Base-by-base conservation (phyloP, 2,113 vertebrate species). In the Sisor rabdophorus region DNA sequence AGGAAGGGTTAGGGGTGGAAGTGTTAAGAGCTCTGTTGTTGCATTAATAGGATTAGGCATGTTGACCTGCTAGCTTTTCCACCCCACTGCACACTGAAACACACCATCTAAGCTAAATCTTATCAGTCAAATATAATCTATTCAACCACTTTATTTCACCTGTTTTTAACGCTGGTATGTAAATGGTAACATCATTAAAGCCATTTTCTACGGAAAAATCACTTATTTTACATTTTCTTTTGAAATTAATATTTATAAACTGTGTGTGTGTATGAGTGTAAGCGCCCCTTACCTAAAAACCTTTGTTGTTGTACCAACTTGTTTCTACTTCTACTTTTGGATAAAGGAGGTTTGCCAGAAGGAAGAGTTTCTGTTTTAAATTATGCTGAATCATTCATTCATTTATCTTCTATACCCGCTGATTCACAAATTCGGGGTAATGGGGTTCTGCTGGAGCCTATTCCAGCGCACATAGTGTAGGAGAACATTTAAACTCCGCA, bases 41-140 rank as follows among this genome's bases (percentile, higher is more conserved):
- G 56, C 55, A 59, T 65, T 76, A 77, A 80, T 67, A 68, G 56
- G 69, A 73, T 60, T 32, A 40, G 53, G 67, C 59, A 80, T 59
- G 68, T 68, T 73, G 59, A 77, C 22, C 52, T 50, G 48, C 17
- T 59, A 63, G 19, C 28, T 17, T 52, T 59, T 47, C 26, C 59
- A 50, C 58, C 52, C n/a, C 26, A 71, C 22, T 69, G 22, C 32
- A 56, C 40, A 56, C 32, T 4, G 2, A 19, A 15, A 32, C 17
- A 36, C 4, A 44, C 20, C 32, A 36, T 36, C 32, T 36, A 36
- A 36, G 6, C 2, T 36, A 36, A 36, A 36, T 3, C 32, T 36
- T 3, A 36, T 36, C 2, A 2, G 6, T 36, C 32, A 36, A 36
- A 36, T 36, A 2, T 36, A 36, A 36, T 36, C 32, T 6, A 36